phyloP scores from a whole-genome alignment of 2,113 vertebrate genomes.

The Garra rufa region DNA sequence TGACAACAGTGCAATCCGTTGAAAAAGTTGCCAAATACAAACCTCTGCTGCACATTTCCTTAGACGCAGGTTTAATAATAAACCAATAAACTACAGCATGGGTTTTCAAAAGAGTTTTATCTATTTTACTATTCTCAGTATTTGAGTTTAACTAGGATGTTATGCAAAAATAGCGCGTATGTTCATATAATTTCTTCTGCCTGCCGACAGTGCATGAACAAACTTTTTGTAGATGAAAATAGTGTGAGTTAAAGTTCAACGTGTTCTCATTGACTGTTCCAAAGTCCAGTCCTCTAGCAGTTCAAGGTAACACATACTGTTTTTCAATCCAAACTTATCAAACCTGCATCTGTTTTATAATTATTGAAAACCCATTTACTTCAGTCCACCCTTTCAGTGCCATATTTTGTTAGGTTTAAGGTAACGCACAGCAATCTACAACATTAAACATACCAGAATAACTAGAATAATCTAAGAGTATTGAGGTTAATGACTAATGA shows the following conservation, averaged over 20 bases:
- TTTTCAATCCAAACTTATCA: conserved; percentile 6
- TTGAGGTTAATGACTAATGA: background rate
- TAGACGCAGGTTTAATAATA: conserved; percentile 8
- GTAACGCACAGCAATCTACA: background rate
- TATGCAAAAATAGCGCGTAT: background rate
- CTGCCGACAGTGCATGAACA: conserved; percentile 66
- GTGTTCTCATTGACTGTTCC: conserved; percentile 37
- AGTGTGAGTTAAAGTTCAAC: conserved; percentile 26
- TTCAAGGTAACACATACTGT: background rate
- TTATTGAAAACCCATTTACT: background rate
- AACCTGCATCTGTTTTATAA: background rate
- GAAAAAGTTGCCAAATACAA: conserved; percentile 64
- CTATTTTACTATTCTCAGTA: conserved; percentile 58
- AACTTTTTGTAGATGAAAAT: conserved; percentile 46
- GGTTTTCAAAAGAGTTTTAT: conserved; percentile 53
- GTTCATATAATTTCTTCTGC: conserved; percentile 57
- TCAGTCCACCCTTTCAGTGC: background rate
- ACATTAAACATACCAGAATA: background rate
- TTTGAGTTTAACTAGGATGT: conserved; percentile 24
- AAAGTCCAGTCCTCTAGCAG: conserved; percentile 42
- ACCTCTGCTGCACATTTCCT: conserved; percentile 20
- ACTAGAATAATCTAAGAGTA: background rate
- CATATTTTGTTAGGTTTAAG: conserved; percentile 4
- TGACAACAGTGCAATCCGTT: conserved; percentile 41
- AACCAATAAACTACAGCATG: background rate